Conservation (phyloP, 2,888 invertebrate genomes). For the Leucozona laternaria region DNA sequence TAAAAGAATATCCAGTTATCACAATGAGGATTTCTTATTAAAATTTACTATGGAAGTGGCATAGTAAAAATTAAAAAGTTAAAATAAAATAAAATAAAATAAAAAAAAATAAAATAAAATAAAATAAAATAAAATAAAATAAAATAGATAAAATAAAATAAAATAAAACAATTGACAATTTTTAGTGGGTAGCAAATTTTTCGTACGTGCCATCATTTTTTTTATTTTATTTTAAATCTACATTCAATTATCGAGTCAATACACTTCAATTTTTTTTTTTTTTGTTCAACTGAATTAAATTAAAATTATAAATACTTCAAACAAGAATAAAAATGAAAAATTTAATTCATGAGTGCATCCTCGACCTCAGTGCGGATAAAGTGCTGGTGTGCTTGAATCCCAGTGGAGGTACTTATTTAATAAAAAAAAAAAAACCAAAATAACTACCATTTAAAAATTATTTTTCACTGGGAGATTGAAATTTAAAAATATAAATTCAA, state of each 20-base stretch:
- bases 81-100: not conserved
- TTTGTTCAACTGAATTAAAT: constrained; percentile 3
- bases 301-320: constrained; percentile 13
- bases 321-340: constrained; percentile 1
- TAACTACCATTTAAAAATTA: constrained; percentile 7
- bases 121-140: not conserved
- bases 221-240: constrained; percentile 4
- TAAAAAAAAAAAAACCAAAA: not conserved
- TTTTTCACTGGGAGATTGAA: constrained; percentile 2
- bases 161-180: not conserved
- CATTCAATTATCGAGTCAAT: constrained; percentile 25
- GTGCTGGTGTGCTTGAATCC: not conserved
- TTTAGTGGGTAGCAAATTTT: not conserved
- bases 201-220: not conserved
- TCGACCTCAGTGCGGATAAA: constrained; percentile 11
- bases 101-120: not conserved
- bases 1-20: constrained; percentile 1
- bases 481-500: constrained; percentile 28
- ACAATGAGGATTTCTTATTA: not conserved
- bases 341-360: not conserved
- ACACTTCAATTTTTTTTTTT: constrained; percentile 1
- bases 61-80: not conserved
- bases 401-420: constrained; percentile 12
- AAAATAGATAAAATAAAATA: too few relatives aligned
- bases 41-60: not conserved